These are phyloP conservation scores for Cephus spinipes DNA, from an alignment of 2,888 invertebrate genomes.

Conservation along the genomic window DNA sequence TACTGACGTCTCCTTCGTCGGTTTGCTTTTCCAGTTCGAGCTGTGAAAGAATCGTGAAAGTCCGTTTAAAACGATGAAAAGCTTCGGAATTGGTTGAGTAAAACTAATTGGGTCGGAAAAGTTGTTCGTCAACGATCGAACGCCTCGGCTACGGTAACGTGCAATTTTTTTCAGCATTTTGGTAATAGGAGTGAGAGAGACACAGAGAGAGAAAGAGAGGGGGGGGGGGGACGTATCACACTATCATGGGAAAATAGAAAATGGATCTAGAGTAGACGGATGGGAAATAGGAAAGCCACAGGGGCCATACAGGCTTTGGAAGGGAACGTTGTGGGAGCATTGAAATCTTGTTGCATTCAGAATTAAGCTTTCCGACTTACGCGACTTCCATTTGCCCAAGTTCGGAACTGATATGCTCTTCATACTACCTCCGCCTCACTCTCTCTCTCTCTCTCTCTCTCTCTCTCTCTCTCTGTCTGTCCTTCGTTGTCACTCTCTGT, in stretches of 20 bases:
- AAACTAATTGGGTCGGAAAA: neutral
- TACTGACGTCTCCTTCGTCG: conserved; percentile 85
- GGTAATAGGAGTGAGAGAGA: neutral
- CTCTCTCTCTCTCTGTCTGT: conserved; percentile 13
- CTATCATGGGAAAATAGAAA: conserved; percentile 24
- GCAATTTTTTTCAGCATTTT: neutral
- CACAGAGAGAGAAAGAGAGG: no score
- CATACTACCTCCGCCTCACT: neutral
- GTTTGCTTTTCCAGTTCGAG: conserved; percentile 81
- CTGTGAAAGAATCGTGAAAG: conserved; percentile 63
- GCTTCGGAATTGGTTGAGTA: neutral
- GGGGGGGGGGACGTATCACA: neutral
- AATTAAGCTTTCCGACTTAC: conserved; percentile 49
- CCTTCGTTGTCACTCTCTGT: conserved; percentile 21
- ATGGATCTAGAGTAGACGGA: conserved; percentile 34
- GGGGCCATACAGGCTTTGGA: conserved; percentile 28
- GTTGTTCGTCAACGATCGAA: neutral
- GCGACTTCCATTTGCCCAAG: conserved; percentile 4
- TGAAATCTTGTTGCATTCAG: conserved; percentile 46
- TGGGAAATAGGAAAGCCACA: conserved; percentile 45
- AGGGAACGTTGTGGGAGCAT: conserved; percentile 28
- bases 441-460: conserved; percentile 12
- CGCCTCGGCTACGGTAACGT: neutral
- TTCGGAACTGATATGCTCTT: neutral
- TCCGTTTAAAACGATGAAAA: neutral